phyloP scores from a whole-genome alignment of 37 sponge, comb jelly and placozoan genomes.

The Theonella swinhoei region DNA sequence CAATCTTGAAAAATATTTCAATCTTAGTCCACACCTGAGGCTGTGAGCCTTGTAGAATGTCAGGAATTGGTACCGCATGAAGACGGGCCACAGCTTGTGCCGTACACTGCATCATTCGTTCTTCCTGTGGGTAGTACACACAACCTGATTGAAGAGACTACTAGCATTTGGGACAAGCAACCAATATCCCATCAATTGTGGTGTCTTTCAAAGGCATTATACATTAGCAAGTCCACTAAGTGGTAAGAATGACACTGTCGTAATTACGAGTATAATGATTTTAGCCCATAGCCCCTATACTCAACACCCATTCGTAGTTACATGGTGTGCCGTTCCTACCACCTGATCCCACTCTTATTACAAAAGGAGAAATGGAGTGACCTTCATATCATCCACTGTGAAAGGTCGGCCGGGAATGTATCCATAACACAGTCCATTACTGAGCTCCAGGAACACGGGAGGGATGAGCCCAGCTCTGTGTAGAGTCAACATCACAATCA shows the following conservation, averaged over 20 bases:
- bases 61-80: slow-evolving; percentile 43
- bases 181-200: too few relatives aligned
- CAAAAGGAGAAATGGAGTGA: too few relatives aligned
- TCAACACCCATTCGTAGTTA: too few relatives aligned
- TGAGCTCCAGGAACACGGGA: slow-evolving; percentile 48
- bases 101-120: slow-evolving; percentile 28
- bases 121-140: slow-evolving; percentile 28
- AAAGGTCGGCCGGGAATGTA: slow-evolving; percentile 61
- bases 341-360: too few relatives aligned
- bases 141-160: too few relatives aligned
- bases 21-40: slow-evolving; percentile 38
- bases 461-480: slow-evolving; percentile 28
- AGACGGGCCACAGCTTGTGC: slow-evolving; percentile 65
- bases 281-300: too few relatives aligned
- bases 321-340: too few relatives aligned
- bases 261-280: too few relatives aligned
- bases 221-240: too few relatives aligned
- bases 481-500: slow-evolving; percentile 27
- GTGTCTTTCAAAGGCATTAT: too few relatives aligned
- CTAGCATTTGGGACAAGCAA: too few relatives aligned
- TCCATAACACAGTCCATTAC: slow-evolving; percentile 77
- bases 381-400: slow-evolving; percentile 35
- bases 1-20: slow-evolving; percentile 25
- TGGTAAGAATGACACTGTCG: too few relatives aligned
- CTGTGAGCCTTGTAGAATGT: background rate